phyloP scores from a whole-genome alignment of 2,113 vertebrate species.

The Chloroceryle aenea region DNA sequence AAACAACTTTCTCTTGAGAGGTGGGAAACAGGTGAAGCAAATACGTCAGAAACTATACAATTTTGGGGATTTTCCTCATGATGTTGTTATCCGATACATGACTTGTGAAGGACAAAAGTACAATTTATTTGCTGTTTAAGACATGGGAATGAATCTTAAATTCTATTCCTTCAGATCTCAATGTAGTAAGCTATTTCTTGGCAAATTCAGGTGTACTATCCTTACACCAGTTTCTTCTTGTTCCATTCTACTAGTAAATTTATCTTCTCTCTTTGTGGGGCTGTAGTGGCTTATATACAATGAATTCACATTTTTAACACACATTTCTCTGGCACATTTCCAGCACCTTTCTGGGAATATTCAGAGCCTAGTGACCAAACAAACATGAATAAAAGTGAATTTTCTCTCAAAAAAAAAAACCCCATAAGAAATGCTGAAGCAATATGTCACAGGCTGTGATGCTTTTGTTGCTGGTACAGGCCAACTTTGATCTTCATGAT shows the following conservation, averaged over 20 bases:
- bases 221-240: background rate
- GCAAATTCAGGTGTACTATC: background rate
- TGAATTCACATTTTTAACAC: background rate
- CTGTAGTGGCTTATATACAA: background rate
- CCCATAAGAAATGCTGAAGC: background rate
- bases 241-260: background rate
- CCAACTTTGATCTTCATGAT: background rate
- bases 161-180: background rate
- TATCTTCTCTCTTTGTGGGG: background rate
- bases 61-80: background rate
- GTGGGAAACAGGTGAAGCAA: background rate
- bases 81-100: background rate
- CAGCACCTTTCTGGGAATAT: background rate
- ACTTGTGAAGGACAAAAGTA: background rate
- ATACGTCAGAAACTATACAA: background rate
- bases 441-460: fast-evolving
- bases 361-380: background rate
- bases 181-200: background rate
- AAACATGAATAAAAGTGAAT: background rate
- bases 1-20: background rate
- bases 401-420: background rate
- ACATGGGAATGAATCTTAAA: background rate
- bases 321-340: background rate
- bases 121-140: background rate
- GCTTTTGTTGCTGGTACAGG: background rate